phyloP scores from a whole-genome alignment of 2,888 invertebrate species.

The Furcula furcula region DNA sequence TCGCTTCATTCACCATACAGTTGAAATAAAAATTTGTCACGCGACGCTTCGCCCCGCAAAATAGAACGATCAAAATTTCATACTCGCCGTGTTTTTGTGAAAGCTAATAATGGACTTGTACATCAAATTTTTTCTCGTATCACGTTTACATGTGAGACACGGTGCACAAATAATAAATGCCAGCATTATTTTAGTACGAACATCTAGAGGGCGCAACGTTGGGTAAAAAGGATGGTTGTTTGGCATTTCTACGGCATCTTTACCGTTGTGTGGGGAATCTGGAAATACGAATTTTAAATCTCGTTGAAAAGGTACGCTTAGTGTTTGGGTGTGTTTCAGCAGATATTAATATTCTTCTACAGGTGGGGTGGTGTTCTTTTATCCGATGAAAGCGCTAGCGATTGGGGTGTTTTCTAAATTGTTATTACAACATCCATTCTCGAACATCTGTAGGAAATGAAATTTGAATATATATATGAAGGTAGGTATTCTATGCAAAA shows the following conservation, averaged over 20 bases:
- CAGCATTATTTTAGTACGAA: slow-evolving; percentile 39
- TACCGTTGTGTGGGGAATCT: slow-evolving; percentile 43
- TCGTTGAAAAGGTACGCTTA: slow-evolving; percentile 57
- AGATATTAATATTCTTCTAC: slow-evolving; percentile 48
- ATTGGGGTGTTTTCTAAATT: slow-evolving; percentile 22
- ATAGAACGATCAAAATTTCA: slow-evolving; percentile 15
- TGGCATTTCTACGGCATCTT: slow-evolving; percentile 60
- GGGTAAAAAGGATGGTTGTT: slow-evolving; percentile 39
- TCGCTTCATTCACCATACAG: slow-evolving; percentile 12
- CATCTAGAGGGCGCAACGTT: slow-evolving; percentile 11
- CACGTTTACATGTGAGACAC: slow-evolving; percentile 30
- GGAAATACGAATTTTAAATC: slow-evolving; percentile 54
- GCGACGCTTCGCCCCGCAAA: background rate
- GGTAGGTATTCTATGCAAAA: too few relatives aligned
- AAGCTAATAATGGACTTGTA: slow-evolving; percentile 34
- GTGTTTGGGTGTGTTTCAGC: slow-evolving; percentile 45
- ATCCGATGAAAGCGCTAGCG: slow-evolving; percentile 21
- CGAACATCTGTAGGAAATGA: too few relatives aligned
- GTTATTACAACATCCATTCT: too few relatives aligned
- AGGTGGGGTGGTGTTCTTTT: slow-evolving; percentile 46
- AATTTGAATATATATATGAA: too few relatives aligned
- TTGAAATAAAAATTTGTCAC: slow-evolving; percentile 22
- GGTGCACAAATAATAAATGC: slow-evolving; percentile 41
- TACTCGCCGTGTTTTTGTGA: slow-evolving; percentile 26
- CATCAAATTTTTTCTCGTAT: slow-evolving; percentile 33